phyloP scores from a whole-genome alignment of 1,140 invertebrate genomes.

The Dryas iulia region DNA sequence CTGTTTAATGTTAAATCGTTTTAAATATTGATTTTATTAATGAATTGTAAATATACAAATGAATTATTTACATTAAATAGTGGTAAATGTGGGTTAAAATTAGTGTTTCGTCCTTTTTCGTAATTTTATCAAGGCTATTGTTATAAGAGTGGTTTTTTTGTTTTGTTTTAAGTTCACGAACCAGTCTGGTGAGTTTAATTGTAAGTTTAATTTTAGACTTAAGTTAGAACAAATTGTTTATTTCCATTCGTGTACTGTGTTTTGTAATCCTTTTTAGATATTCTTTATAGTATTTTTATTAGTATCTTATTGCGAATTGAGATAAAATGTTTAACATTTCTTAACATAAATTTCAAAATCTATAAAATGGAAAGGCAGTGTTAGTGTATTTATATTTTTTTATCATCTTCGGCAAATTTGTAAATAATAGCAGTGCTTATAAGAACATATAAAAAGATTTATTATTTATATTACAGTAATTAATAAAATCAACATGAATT shows the following conservation, averaged over 20 bases:
- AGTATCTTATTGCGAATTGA: no score
- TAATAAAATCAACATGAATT: no score
- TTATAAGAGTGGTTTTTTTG: neutral
- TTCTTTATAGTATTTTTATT: no score
- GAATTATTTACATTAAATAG: neutral
- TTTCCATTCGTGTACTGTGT: neutral
- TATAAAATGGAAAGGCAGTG: no score
- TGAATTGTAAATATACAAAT: neutral
- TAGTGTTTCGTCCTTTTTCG: neutral
- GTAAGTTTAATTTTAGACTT: neutral
- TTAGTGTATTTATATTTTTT: no score
- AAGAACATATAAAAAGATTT: no score
- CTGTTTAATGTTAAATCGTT: neutral
- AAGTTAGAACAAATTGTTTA: neutral
- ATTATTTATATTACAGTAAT: no score
- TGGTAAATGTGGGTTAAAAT: neutral
- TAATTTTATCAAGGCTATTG: neutral
- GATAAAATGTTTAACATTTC: no score
- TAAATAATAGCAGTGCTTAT: no score
- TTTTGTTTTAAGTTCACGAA: neutral
- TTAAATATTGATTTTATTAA: neutral
- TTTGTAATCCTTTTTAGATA: neutral
- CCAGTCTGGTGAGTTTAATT: neutral
- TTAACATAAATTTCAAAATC: no score
- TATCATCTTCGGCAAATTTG: no score